Base-by-base conservation (phyloP, 2,113 vertebrate genomes). In the Sapayoa aenigma region DNA sequence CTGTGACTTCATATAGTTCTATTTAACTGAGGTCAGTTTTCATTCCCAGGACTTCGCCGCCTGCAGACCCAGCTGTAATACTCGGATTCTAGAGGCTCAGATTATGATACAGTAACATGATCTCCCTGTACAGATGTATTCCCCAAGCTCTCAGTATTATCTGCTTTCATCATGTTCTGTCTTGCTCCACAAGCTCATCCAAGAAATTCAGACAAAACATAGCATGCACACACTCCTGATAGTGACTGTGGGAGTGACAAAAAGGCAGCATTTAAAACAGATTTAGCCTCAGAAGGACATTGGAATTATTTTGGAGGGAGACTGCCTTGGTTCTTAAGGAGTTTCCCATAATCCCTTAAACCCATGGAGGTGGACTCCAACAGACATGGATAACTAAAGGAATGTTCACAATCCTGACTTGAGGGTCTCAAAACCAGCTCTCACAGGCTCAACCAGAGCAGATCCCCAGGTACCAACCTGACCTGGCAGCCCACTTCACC, bases 141-240 rank as follows among this genome's bases (percentile, higher is more conserved):
- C 58, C 47, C 23, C 47, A 72, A 90, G 41, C 78, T 63, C 52
- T 35, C 63, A 4, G 2, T 27, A 46, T 71, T 41, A 84, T 6
- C 73, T 41, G 6, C 71, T 86, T 81, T 55, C 52, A 88, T 49
- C 83, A 37, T 78, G 75, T 84, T 47, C 72, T 56, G 52, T 83
- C 94, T 95, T 93, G 85, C 73, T 93, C 35, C 46, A 63, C 59
- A 67, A 83, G 59, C 50, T 92, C 60, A 86, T 56, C 39, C 91
- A 67, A 73, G 59, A 60, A 63, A 47, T 56, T 90, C 75, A 85
- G 62, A 84, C 69, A 68, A 82, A 89, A 79, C 1, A 0, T 2
- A 52, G 55, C 37, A 76, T 3, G 6, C 44, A 63, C 42, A 33
- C 30, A 5, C n/a, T 87, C 49, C 47, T 49, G n/a, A 81, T 25